Base-by-base conservation (phyloP, 2,888 invertebrate species). In the Zygaena filipendulae region DNA sequence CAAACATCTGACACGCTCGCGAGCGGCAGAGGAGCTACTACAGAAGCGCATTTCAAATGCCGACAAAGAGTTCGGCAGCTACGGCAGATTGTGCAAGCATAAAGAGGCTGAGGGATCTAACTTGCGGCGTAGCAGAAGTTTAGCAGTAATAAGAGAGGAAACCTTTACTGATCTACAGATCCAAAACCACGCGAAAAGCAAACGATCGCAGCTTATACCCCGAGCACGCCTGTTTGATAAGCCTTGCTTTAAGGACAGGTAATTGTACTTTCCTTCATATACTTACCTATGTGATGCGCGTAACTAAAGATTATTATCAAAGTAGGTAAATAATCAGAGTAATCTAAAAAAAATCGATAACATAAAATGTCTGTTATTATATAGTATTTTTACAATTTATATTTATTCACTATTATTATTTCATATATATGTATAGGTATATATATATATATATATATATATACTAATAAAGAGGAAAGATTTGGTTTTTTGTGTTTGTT, bases 121-220 rank as follows among this genome's bases (percentile, higher is more conserved):
- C 57, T 72, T 89, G 50, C 80, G 88, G 32, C 72, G 79, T 33
- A 88, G 88, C 49, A 81, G 87, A 49, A 89, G 89, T 52, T 83
- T 90, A 53, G 90, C 90, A 38, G 87, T 88, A 35, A 88, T 90
- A 57, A 83, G 89, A 56, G 91, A 91, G 59, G 88, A 90, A 66
- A 85, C 88, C 23, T 88, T 85, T 66, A 85, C 85, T 48, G 87
- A 86, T 52, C 81, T 87, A 49, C 85, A 86, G 61, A 83, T 86
- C 49, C 83, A 82, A 44, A 80, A 83, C 43, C 82, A 84, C 57
- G 83, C 84, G 40, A 82, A 83, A 47, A 83, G 80, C 49, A 83
- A 87, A 52, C 81, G 90, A 47, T 87, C 88, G 27, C 91, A 91
- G 66, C 80, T 91, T 32, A 91, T 91, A 67, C 91, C 91, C 33